Evolutionary conservation across 2,888 invertebrate genomes (phyloP).

Genomic region (Melanostoma scalare): DNA sequence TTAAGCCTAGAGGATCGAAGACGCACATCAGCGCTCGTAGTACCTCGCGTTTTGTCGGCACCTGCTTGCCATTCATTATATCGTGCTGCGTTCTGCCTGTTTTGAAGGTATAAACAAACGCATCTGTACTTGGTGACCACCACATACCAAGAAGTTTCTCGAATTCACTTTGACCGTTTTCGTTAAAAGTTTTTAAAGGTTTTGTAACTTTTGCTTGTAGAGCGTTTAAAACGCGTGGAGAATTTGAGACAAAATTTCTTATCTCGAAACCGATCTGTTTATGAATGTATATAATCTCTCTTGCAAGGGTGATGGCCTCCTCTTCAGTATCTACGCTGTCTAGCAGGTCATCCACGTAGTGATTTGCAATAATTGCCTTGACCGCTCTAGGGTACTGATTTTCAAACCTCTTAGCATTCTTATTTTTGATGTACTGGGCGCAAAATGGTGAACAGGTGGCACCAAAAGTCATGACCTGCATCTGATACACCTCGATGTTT

Average conservation of each 20-base stretch:
- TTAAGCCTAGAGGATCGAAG: constrained; percentile 76
- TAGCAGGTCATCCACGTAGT: constrained; percentile 74
- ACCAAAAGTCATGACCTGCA: constrained; percentile 4
- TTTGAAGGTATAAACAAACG: constrained; percentile 23
- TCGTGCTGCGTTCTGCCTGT: no score
- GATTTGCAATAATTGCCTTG: constrained; percentile 66
- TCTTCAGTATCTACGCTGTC: constrained; percentile 69
- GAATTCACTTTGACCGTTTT: constrained; percentile 2
- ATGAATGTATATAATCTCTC: no score
- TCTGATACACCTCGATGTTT: not conserved
- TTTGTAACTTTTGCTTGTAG: not conserved
- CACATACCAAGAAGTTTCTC: constrained; percentile 65
- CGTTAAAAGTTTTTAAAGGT: not conserved
- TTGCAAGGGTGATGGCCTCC: no score
- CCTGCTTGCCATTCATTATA: constrained; percentile 28
- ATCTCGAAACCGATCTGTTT: no score
- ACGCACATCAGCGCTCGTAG: constrained; percentile 75
- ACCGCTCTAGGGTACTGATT: constrained; percentile 59
- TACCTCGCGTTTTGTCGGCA: no score
- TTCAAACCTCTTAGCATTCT: constrained; percentile 70
- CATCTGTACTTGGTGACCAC: constrained; percentile 68
- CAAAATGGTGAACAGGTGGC: no score
- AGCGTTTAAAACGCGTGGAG: not conserved
- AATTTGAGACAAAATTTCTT: constrained; percentile 72
- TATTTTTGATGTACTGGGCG: constrained; percentile 69